phyloP scores from a whole-genome alignment of 2,113 vertebrate species.

The Alectura lathami region DNA sequence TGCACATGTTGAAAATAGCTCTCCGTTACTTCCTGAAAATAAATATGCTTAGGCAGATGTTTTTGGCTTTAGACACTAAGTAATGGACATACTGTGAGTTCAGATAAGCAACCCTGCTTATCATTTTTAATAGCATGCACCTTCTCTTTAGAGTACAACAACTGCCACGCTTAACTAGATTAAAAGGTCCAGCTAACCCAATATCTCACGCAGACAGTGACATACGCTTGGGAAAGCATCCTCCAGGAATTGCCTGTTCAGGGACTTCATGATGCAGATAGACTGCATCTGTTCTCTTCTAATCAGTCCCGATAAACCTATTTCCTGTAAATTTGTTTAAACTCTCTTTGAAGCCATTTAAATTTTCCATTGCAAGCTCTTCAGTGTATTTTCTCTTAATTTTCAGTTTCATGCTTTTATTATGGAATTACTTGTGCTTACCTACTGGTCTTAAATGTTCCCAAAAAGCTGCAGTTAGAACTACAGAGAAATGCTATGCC shows the following conservation, averaged over 20 bases:
- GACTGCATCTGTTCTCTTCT: not conserved
- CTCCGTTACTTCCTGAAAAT: not conserved
- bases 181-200: not conserved
- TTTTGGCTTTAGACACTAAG: not conserved
- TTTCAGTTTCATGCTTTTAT: not conserved
- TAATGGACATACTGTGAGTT: not conserved
- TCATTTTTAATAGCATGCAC: not conserved
- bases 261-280: not conserved
- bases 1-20: not conserved
- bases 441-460: not conserved
- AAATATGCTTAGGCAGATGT: not conserved
- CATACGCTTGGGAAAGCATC: not conserved
- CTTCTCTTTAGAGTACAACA: not conserved
- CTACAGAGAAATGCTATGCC: not conserved
- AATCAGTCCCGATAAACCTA: not conserved
- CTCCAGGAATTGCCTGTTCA: not conserved
- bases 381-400: not conserved
- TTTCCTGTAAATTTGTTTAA: not conserved
- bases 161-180: not conserved
- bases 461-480: not conserved
- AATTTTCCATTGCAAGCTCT: not conserved
- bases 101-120: not conserved
- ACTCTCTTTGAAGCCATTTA: not conserved
- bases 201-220: not conserved
- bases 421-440: not conserved